Conservation (phyloP, 2,888 invertebrate species). For the Epirrhoe alternata region DNA sequence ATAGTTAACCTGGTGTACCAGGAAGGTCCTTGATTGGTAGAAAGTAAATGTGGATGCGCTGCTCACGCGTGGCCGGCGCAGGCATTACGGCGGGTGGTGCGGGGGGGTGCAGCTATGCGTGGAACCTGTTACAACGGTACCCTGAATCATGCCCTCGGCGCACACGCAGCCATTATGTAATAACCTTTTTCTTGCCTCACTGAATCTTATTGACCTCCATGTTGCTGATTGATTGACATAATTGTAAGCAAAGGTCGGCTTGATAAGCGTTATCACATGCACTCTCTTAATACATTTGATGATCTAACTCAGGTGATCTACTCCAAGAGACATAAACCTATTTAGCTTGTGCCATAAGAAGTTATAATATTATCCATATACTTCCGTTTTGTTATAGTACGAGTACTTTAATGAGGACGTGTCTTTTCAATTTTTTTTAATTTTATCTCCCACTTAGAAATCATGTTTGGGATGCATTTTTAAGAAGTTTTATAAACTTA, state of each 20-base stretch:
- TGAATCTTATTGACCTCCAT: constrained; percentile 48
- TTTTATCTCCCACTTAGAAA: too few species aligned
- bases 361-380: too few species aligned
- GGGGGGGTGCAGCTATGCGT: constrained; percentile 55
- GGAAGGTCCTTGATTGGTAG: constrained; percentile 81
- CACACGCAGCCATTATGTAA: constrained; percentile 82
- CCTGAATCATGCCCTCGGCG: constrained; percentile 66
- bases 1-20: constrained; percentile 52
- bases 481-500: too few species aligned
- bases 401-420: too few species aligned
- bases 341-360: too few species aligned
- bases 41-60: constrained; percentile 79
- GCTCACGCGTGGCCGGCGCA: constrained; percentile 54
- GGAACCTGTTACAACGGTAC: constrained; percentile 84
- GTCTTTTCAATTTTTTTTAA: too few species aligned
- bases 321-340: too few species aligned
- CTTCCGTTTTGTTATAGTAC: too few species aligned
- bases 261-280: constrained; percentile 4
- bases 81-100: constrained; percentile 46
- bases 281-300: background rate
- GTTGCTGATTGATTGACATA: constrained; percentile 30
- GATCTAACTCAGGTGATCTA: background rate
- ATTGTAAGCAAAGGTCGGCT: constrained; percentile 22
- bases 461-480: too few species aligned
- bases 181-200: constrained; percentile 75